Conservation (phyloP, 2,888 invertebrate species). For the Drosophila niveifrons region DNA sequence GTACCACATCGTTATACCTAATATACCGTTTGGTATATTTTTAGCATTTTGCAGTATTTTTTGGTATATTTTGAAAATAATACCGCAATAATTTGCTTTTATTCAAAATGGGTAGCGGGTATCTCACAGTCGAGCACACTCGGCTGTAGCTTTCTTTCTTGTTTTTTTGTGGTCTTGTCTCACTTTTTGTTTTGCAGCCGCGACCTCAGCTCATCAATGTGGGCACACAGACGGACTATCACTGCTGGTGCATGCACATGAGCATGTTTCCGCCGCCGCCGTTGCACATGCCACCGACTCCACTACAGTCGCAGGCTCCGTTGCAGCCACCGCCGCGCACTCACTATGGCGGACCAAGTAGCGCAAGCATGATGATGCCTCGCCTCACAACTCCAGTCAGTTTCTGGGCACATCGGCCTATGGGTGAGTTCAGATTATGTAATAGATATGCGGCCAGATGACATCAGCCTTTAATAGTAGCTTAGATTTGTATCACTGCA, state of each 20-base stretch:
- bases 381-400: conserved; percentile 11
- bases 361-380: conserved; percentile 31
- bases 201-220: not conserved
- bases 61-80: too few species aligned
- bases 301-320: not conserved
- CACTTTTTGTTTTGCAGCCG: conserved; percentile 10
- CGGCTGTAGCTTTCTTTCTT: too few species aligned
- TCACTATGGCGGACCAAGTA: not conserved
- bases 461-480: too few species aligned
- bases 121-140: too few species aligned
- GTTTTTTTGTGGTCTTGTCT: not conserved
- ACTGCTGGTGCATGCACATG: conserved; percentile 54
- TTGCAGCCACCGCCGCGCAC: not conserved
- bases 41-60: too few species aligned
- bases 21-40: too few species aligned
- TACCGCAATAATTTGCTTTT: too few species aligned
- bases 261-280: conserved; percentile 40
- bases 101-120: too few species aligned
- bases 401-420: conserved; percentile 35
- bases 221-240: conserved; percentile 58
- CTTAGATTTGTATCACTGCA: too few species aligned
- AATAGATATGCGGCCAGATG: too few species aligned
- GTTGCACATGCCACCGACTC: not conserved
- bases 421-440: conserved; percentile 49
- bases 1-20: too few species aligned